These are phyloP conservation scores for Parnassius apollo DNA, from an alignment of 2,888 invertebrate species.

Conservation along the genomic window DNA sequence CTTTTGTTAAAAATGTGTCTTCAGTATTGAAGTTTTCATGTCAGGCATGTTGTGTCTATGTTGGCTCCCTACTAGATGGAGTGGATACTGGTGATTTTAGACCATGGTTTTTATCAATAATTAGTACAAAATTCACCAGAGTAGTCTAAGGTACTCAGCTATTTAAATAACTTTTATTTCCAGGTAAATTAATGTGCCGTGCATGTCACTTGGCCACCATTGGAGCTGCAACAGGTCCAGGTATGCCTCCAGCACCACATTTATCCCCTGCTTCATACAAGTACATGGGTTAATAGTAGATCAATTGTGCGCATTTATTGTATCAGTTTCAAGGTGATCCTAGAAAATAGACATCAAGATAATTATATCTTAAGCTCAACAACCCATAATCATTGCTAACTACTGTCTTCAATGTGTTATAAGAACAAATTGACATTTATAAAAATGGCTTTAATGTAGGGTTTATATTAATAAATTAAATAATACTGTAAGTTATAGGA, in stretches of 20 bases:
- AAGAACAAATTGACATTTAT: constrained; percentile 12
- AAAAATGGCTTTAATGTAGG: constrained; percentile 25
- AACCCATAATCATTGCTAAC: constrained; percentile 4
- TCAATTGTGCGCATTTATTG: constrained; percentile 14
- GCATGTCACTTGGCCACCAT: constrained; percentile 94
- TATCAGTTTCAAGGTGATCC: neutral
- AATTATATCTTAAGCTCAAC: neutral
- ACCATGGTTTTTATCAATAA: too few species aligned
- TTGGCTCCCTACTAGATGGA: too few species aligned
- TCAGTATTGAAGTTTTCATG: too few species aligned
- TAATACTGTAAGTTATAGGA: constrained; percentile 12
- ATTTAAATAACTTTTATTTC: constrained; percentile 13
- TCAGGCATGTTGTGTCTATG: too few species aligned
- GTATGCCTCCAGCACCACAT: constrained; percentile 89
- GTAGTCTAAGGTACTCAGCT: too few species aligned
- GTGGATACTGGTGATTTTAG: too few species aligned
- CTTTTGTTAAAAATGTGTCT: too few species aligned
- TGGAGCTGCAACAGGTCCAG: constrained; percentile 83
- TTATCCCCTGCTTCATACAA: constrained; percentile 91
- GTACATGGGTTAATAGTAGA: constrained; percentile 85
- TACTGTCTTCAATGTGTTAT: constrained; percentile 1
- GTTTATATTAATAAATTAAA: constrained; percentile 14
- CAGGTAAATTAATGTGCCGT: constrained; percentile 95
- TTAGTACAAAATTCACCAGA: too few species aligned
- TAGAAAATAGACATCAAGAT: neutral